Percentiles rank a stretch among this genome's conserved stretches.
These are phyloP conservation scores for Mya arenaria DNA, from an alignment of 1,140 invertebrate genomes.

Conservation along the genomic window DNA sequence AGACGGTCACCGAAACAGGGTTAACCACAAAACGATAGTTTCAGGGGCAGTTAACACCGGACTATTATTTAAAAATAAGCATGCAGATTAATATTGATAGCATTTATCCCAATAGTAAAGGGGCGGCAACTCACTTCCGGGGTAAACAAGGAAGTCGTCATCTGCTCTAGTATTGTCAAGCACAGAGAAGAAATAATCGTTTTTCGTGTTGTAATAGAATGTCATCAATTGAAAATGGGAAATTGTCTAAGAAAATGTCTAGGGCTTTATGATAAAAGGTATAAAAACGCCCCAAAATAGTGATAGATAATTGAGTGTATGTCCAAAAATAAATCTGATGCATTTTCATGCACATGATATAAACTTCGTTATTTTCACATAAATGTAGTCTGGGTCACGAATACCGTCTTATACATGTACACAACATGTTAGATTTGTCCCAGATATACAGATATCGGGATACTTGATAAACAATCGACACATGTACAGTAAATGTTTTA, in stretches of 20 bases:
- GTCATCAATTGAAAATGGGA: constrained; percentile 30
- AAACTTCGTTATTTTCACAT: background rate
- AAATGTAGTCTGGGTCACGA: background rate
- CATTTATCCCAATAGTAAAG: too few relatives aligned
- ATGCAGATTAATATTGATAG: too few relatives aligned
- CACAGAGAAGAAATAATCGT: too few relatives aligned
- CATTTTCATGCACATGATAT: background rate
- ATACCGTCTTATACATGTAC: background rate
- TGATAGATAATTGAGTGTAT: background rate
- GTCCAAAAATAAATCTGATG: background rate
- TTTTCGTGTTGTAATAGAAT: too few relatives aligned
- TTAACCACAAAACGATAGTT: too few relatives aligned
- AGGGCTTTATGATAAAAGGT: constrained; percentile 40
- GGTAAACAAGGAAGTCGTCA: constrained; percentile 40
- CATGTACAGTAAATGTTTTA: too few relatives aligned
- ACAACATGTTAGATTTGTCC: background rate
- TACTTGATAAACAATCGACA: too few relatives aligned
- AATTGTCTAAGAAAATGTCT: constrained; percentile 48
- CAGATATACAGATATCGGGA: background rate
- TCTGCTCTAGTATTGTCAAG: constrained; percentile 31
- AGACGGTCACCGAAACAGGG: too few relatives aligned
- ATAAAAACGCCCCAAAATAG: background rate
- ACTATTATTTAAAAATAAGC: too few relatives aligned
- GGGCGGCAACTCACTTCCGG: constrained; percentile 43
- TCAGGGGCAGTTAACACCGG: too few relatives aligned